These are phyloP conservation scores for Clostera curtula DNA, from an alignment of 2,888 invertebrate genomes.

Conservation along the genomic window DNA sequence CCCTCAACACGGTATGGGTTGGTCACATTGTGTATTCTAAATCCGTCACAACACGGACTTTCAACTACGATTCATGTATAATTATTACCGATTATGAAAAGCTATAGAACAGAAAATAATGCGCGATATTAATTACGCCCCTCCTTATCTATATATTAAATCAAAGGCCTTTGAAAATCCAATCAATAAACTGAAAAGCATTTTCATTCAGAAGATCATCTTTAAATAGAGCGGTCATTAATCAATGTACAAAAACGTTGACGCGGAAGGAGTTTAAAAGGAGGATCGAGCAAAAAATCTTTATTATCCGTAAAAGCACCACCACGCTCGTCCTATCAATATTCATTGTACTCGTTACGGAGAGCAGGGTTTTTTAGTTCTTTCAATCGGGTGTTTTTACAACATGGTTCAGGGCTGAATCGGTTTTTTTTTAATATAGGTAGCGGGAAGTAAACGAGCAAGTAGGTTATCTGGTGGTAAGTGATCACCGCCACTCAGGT, in stretches of 20 bases:
- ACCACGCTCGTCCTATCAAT: constrained; percentile 34
- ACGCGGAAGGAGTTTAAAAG: constrained; percentile 42
- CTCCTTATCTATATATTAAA: constrained; percentile 10
- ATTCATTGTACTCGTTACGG: constrained; percentile 29
- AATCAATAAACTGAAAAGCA: constrained; percentile 33
- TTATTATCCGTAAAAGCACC: constrained; percentile 31
- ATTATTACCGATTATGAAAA: too few species aligned
- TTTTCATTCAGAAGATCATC: constrained; percentile 31
- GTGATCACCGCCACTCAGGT: too few species aligned
- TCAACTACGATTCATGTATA: too few species aligned
- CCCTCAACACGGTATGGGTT: not conserved
- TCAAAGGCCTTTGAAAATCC: constrained; percentile 20
- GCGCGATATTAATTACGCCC: too few species aligned
- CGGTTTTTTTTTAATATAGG: too few species aligned
- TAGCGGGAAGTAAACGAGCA: too few species aligned
- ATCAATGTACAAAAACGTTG: constrained; percentile 48
- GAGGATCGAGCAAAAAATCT: constrained; percentile 41
- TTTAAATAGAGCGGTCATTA: constrained; percentile 42
- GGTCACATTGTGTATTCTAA: too few species aligned
- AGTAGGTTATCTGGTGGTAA: too few species aligned
- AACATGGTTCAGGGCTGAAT: constrained; percentile 1
- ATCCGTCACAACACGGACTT: too few species aligned
- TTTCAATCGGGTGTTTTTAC: constrained; percentile 14
- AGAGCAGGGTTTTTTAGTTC: constrained; percentile 19
- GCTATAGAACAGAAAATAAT: too few species aligned